Evolutionary conservation across 1,140 invertebrate genomes (phyloP).

Genomic region (Drosophila tropicalis): DNA sequence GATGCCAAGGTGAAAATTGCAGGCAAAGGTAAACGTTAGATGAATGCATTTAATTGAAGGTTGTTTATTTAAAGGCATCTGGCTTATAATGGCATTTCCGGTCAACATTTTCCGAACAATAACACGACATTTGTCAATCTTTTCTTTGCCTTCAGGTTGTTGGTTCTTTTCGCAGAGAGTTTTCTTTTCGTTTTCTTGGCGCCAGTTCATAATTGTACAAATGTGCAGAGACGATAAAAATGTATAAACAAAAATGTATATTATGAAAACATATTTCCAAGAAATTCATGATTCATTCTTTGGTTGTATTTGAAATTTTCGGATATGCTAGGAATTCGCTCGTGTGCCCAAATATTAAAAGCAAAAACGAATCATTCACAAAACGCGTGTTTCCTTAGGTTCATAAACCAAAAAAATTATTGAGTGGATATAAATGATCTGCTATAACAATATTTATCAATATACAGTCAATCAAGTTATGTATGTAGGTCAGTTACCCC

Average conservation of each 20-base stretch:
- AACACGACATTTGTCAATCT: slow-evolving; percentile 57
- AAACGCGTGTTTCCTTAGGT: slow-evolving; percentile 50
- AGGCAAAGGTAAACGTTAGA: not conserved
- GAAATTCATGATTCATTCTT: slow-evolving; percentile 66
- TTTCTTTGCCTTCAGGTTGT: slow-evolving; percentile 24
- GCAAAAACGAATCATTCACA: slow-evolving; percentile 56
- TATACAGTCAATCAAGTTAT: not conserved
- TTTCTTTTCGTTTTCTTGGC: slow-evolving; percentile 40
- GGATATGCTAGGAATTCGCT: slow-evolving; percentile 65
- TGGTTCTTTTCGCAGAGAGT: not conserved
- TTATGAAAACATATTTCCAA: slow-evolving; percentile 56
- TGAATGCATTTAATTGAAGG: slow-evolving; percentile 30
- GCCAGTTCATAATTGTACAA: slow-evolving; percentile 39
- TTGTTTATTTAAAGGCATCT: slow-evolving; percentile 49
- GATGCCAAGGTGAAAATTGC: slow-evolving; percentile 48
- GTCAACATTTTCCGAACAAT: slow-evolving; percentile 39
- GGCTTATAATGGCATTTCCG: slow-evolving; percentile 68
- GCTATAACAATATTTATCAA: not conserved
- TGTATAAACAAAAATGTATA: slow-evolving; percentile 62
- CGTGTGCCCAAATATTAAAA: slow-evolving; percentile 60
- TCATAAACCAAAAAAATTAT: slow-evolving; percentile 6
- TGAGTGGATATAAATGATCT: not conserved
- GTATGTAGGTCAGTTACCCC: not conserved
- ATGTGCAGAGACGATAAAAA: slow-evolving; percentile 31
- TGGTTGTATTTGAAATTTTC: slow-evolving; percentile 25